Evolutionary conservation across 2,888 invertebrate species (phyloP), one percentile per base, ranked within the genome.

Genomic region (Electrophaes corylata): DNA sequence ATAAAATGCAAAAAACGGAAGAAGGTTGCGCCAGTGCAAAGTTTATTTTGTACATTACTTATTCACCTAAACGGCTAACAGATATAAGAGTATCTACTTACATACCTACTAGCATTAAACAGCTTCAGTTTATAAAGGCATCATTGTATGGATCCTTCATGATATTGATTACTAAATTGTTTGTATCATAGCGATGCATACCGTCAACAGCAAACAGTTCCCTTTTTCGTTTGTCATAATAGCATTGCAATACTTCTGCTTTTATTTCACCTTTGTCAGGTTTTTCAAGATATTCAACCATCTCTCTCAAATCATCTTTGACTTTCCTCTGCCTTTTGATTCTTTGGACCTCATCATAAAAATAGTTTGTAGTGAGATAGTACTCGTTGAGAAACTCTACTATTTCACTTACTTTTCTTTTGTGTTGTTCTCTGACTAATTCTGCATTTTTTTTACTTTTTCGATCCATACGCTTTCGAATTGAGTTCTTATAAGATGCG

Each of bases 321-420:
- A 81, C 62, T 4, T 23, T 12, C 1, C 63, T 62, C 0, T 67
- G 60, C 2, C 26, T 52, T 19, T 60, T 26, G 3, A 84, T 83
- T 37, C 81, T 73, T 35, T 67, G 31, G 48, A 84, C 66, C 71
- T 85, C 82, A 0, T 69, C 49, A 33, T 76, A 73, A 2, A 84
- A 66, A 65, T 81, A 83, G 8, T 70, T 62, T 0, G 83, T 76
- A 0, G 71, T 57, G 1, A 52, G 18, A 4, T 61, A 66, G 35
- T 72, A 64, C 0, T 62, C 45, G 14, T 60, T 40, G 48, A 82
- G 61, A 35, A 74, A 81, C 0, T 68, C 49, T 0, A 49, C 52
- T 1, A 84, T 49, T 53, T 72, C 69, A 2, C 57, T 51, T 5
- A 75, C 54, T 64, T 72, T 74, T 2, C n/a, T 41, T 2, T 57